phyloP scores from a whole-genome alignment of 2,797 vertebrate genomes.

The Chanos chanos region DNA sequence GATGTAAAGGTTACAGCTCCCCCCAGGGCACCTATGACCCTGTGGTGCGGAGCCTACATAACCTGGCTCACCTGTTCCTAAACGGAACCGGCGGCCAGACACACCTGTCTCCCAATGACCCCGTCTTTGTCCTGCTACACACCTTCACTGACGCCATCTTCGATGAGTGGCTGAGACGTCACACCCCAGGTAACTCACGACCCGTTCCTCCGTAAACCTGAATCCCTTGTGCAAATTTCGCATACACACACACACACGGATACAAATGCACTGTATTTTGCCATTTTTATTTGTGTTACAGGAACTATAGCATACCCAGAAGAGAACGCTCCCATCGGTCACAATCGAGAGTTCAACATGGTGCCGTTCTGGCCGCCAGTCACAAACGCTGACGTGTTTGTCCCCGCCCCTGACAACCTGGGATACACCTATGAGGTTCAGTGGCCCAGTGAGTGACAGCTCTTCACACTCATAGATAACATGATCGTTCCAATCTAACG shows the following conservation, averaged over 20 bases:
- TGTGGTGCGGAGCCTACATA: slow-evolving; percentile 89
- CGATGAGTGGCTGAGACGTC: slow-evolving; percentile 89
- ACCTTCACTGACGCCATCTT: slow-evolving; percentile 94
- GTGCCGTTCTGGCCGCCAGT: slow-evolving; percentile 98
- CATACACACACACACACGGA: not conserved
- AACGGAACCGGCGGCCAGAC: slow-evolving; percentile 96
- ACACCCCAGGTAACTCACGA: slow-evolving; percentile 85
- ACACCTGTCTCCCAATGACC: slow-evolving; percentile 94
- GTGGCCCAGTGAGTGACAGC: slow-evolving; percentile 82
- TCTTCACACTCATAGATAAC: not conserved
- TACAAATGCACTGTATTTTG: not conserved
- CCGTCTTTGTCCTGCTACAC: slow-evolving; percentile 91
- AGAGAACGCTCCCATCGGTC: slow-evolving; percentile 92
- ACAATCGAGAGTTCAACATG: slow-evolving; percentile 92
- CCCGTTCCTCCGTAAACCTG: too few relatives aligned
- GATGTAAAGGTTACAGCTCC: slow-evolving; percentile 88
- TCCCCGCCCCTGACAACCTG: slow-evolving; percentile 82
- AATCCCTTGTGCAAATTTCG: too few relatives aligned
- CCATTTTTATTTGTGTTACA: slow-evolving; percentile 54
- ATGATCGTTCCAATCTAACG: too few relatives aligned
- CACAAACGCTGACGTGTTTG: slow-evolving; percentile 92
- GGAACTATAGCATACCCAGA: slow-evolving; percentile 83
- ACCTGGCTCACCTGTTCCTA: slow-evolving; percentile 93
- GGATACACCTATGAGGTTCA: slow-evolving; percentile 90
- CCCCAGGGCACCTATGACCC: slow-evolving; percentile 89